Percentiles rank a stretch among this genome's conserved stretches.
Conservation (phyloP, 2,888 invertebrate species). For the Acheta domesticus region DNA sequence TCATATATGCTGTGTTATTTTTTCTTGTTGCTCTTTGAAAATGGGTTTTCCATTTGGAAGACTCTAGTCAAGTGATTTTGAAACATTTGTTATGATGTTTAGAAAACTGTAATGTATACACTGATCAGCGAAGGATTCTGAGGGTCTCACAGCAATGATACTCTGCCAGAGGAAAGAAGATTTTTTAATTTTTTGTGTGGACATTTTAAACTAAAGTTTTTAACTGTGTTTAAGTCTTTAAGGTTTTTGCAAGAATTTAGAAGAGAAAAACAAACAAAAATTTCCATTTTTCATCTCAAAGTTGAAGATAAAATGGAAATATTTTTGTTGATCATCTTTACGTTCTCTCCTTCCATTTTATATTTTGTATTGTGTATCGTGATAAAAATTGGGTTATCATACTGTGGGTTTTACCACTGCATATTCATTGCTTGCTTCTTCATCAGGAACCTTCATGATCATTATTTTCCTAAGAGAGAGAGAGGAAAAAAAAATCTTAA, state of each 20-base stretch:
- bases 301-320: not conserved
- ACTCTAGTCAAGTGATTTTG: slow-evolving; percentile 4
- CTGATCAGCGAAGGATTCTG: not conserved
- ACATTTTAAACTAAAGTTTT: not conserved
- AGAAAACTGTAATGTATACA: not conserved
- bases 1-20: not conserved
- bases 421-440: slow-evolving; percentile 7
- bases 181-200: not conserved
- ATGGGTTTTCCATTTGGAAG: slow-evolving; percentile 18
- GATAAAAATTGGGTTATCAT: not conserved
- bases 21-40: slow-evolving; percentile 1
- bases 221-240: not conserved
- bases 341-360: not conserved
- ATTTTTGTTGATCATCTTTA: not conserved
- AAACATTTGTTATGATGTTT: slow-evolving; percentile 4
- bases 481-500: not conserved
- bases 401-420: not conserved
- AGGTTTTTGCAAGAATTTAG: not conserved
- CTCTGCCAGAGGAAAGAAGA: not conserved
- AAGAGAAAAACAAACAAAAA: no score
- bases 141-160: slow-evolving; percentile 4
- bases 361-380: not conserved
- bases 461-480: not conserved
- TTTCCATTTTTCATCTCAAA: not conserved
- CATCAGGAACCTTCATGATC: slow-evolving; percentile 18